These are phyloP conservation scores for Thalpophila matura DNA, from an alignment of 2,888 invertebrate species.

Conservation along the genomic window DNA sequence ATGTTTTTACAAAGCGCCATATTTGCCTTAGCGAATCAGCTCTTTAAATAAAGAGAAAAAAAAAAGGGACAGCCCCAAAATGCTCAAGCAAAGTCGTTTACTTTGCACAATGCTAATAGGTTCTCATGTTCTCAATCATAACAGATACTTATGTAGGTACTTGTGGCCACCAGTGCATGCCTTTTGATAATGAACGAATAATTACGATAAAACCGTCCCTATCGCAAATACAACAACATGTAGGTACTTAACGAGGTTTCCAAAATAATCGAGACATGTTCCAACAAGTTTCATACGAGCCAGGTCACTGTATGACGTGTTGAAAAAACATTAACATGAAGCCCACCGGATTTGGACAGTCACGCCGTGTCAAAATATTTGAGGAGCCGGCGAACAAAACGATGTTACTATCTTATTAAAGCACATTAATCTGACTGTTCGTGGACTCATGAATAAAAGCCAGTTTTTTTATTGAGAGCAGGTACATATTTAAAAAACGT, in stretches of 20 bases:
- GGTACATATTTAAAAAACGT: too few species aligned
- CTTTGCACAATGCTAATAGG: too few species aligned
- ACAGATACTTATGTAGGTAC: neutral
- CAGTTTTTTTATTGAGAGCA: too few species aligned
- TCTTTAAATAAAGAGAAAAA: too few species aligned
- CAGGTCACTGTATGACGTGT: slow-evolving; percentile 42
- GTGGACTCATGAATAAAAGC: too few species aligned
- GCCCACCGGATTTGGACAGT: slow-evolving; percentile 6
- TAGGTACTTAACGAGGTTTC: slow-evolving; percentile 26
- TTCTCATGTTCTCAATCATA: neutral
- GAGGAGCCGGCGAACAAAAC: too few species aligned
- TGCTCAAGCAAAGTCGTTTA: too few species aligned
- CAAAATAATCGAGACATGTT: slow-evolving; percentile 49
- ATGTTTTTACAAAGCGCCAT: too few species aligned
- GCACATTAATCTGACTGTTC: too few species aligned
- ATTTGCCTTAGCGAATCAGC: too few species aligned
- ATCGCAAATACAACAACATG: slow-evolving; percentile 26
- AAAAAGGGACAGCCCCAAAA: too few species aligned
- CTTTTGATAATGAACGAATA: slow-evolving; percentile 17
- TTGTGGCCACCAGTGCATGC: neutral
- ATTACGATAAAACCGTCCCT: slow-evolving; percentile 30
- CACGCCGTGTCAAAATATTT: slow-evolving; percentile 5
- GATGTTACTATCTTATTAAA: too few species aligned
- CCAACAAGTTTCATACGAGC: slow-evolving; percentile 40
- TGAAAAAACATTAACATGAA: slow-evolving; percentile 27